A percentile compares a stretch with the other conserved stretches of the same genome.
Evolutionary conservation across 1,140 invertebrate species (phyloP).

Genomic region (Eriosoma lanigerum): DNA sequence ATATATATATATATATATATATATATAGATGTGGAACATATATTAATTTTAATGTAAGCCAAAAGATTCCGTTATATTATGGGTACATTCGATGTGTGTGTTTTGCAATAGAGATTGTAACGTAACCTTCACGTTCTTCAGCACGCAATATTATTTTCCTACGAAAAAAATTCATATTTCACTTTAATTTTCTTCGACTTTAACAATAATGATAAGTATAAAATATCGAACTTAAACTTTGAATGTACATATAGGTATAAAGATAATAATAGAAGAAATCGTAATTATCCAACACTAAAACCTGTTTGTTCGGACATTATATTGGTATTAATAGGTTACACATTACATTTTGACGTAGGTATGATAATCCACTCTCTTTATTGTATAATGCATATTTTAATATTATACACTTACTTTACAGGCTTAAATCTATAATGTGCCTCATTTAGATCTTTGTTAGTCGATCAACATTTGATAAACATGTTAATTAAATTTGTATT

Average conservation of each 20-base stretch:
- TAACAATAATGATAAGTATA: not conserved
- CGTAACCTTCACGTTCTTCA: slow-evolving; percentile 27
- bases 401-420: slow-evolving; percentile 8
- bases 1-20: too few relatives aligned
- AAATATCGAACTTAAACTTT: not conserved
- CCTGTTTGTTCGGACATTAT: slow-evolving; percentile 1
- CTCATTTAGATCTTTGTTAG: not conserved
- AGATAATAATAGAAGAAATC: slow-evolving; percentile 15
- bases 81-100: not conserved
- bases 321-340: not conserved
- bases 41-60: not conserved
- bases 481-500: not conserved
- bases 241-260: too few relatives aligned
- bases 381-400: slow-evolving; percentile 14
- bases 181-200: not conserved
- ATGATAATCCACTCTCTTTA: slow-evolving; percentile 31
- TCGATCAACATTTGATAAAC: not conserved
- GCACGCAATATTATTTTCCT: slow-evolving; percentile 29
- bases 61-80: slow-evolving; percentile 20
- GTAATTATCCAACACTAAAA: not conserved
- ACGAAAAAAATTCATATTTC: not conserved
- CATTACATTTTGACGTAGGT: not conserved
- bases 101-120: slow-evolving; percentile 42
- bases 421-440: not conserved
- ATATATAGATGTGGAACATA: too few relatives aligned